Percentiles rank a stretch among this genome's conserved stretches.
phyloP scores from a whole-genome alignment of 1,140 invertebrate species.

The Frieseomelitta varia region DNA sequence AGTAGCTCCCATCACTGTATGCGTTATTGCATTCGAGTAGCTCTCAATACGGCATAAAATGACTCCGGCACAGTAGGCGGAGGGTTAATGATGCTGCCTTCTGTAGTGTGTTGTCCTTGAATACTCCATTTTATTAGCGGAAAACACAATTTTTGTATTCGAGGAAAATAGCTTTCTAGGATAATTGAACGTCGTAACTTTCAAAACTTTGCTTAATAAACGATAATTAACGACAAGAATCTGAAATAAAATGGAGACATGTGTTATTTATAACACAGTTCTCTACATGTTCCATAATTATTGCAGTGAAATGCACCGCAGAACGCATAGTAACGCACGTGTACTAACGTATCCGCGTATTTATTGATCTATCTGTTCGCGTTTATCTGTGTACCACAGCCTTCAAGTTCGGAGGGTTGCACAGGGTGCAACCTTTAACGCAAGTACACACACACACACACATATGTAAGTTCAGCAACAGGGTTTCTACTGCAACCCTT shows the following conservation, averaged over 20 bases:
- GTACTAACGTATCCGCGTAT: not conserved
- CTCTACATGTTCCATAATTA: not conserved
- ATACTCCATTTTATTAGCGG: not conserved
- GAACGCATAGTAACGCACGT: slow-evolving; percentile 8
- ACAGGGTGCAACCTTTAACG: slow-evolving; percentile 30
- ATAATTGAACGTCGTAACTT: not conserved
- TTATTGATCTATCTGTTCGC: slow-evolving; percentile 39
- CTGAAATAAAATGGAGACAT: not conserved
- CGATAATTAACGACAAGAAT: not conserved
- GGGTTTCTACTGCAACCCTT: slow-evolving; percentile 17
- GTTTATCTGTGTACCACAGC: slow-evolving; percentile 19
- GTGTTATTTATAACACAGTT: not conserved
- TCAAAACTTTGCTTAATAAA: not conserved
- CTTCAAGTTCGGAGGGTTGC: slow-evolving; percentile 31
- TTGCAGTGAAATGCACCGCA: not conserved
- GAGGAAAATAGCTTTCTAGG: not conserved
- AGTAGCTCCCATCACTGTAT: no score
- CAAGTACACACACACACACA: not conserved
- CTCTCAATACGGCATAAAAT: no score
- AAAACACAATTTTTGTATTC: not conserved
- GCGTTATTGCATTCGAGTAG: no score
- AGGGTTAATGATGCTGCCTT: not conserved
- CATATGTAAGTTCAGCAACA: slow-evolving; percentile 9
- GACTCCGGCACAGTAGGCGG: no score
- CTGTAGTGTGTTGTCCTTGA: not conserved